Evolutionary conservation across 2,113 vertebrate species (phyloP).

Genomic region (Mormyrus iriodes): DNA sequence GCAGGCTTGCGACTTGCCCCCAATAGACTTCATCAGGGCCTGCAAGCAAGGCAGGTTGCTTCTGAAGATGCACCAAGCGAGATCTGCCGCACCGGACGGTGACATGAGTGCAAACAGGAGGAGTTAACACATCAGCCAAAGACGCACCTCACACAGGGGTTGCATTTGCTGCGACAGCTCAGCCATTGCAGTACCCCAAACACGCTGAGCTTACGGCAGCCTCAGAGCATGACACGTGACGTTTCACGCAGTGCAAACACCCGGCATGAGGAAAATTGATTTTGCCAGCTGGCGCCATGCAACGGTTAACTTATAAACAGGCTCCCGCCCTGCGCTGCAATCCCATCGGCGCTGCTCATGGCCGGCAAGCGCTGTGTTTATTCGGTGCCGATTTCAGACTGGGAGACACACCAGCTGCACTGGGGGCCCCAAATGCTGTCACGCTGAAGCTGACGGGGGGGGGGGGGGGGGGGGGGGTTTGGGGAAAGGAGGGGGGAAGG

Average conservation of each 20-base stretch:
- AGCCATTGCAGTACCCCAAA: not conserved
- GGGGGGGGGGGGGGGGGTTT: not conserved
- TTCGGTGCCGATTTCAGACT: not conserved
- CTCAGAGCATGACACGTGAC: not conserved
- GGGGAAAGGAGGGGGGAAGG: not conserved
- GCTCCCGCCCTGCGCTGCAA: not conserved
- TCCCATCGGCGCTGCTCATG: not conserved
- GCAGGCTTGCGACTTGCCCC: not conserved
- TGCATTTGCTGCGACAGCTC: not conserved
- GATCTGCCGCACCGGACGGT: not conserved
- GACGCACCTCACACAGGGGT: not conserved
- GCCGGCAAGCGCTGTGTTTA: not conserved
- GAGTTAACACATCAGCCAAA: not conserved
- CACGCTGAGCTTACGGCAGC: not conserved
- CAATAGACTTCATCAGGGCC: not conserved
- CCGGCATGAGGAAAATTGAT: not conserved
- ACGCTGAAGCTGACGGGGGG: not conserved
- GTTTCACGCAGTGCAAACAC: not conserved
- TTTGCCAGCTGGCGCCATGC: not conserved
- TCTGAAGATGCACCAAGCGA: not conserved
- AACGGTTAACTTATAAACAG: not conserved
- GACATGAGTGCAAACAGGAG: not conserved
- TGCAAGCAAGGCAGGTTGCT: not conserved
- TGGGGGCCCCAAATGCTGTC: not conserved
- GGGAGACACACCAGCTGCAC: not conserved